Conservation (phyloP, 2,888 invertebrate genomes). For the Ethmia dodecea region DNA sequence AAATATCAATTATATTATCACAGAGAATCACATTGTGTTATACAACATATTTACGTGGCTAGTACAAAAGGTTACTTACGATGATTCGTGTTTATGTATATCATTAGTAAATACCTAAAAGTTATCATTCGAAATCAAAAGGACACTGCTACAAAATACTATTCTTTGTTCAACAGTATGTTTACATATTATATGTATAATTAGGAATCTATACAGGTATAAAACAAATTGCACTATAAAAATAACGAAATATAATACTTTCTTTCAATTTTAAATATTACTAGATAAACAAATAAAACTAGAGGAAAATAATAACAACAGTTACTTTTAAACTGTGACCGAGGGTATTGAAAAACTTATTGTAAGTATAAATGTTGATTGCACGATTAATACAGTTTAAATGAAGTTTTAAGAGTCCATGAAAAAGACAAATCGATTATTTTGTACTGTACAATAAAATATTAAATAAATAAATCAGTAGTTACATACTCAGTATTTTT, state of each 20-base stretch:
- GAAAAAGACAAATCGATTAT: not conserved
- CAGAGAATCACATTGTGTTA: slow-evolving; percentile 78
- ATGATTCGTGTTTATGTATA: slow-evolving; percentile 41
- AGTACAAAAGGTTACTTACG: slow-evolving; percentile 70
- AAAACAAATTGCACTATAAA: slow-evolving; percentile 45
- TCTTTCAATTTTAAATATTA: slow-evolving; percentile 27
- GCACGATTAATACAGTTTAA: not conserved
- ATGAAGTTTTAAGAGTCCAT: not conserved
- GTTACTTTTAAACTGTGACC: too few relatives aligned
- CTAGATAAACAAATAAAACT: slow-evolving; percentile 3
- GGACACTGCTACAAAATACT: slow-evolving; percentile 55
- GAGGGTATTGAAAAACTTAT: too few relatives aligned
- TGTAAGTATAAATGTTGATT: too few relatives aligned
- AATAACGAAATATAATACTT: slow-evolving; percentile 36
- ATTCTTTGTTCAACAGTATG: slow-evolving; percentile 31
- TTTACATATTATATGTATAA: slow-evolving; percentile 6
- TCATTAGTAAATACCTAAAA: slow-evolving; percentile 40
- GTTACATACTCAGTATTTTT: slow-evolving; percentile 17
- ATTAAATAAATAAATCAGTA: slow-evolving; percentile 24
- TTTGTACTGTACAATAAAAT: slow-evolving; percentile 22
- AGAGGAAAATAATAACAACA: not conserved
- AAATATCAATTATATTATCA: slow-evolving; percentile 77
- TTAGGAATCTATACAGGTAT: slow-evolving; percentile 17
- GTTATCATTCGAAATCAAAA: slow-evolving; percentile 37
- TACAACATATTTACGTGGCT: slow-evolving; percentile 74